Base-by-base conservation (phyloP, 2,113 vertebrate species). In the Podiceps cristatus region DNA sequence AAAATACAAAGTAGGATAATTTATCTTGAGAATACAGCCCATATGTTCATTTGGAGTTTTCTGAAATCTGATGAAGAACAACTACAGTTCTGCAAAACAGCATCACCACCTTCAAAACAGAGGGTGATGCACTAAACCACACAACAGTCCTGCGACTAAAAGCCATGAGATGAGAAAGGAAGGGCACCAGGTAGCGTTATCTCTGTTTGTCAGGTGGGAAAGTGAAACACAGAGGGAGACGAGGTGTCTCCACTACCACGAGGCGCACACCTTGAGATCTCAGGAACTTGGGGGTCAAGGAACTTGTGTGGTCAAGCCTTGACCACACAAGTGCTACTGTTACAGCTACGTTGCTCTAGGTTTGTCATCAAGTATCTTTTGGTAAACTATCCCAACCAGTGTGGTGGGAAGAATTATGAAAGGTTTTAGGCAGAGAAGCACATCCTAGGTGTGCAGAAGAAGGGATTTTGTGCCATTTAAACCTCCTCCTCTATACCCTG, bases 221-320 rank as follows among this genome's bases (percentile, higher is more conserved):
- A 67, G 58, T 52, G 50, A 75, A 85, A 69, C 23, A 28, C 33
- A 15, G 28, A 53, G 33, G 25, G 10, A 89, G 29, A 60, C 10
- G 35, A 42, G 31, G 44, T 3, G 5, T 15, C 67, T 84, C 42
- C 29, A 22, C 27, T 22, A 9, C 31, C 29, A 15, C 0, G 1
- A 67, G 50, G 64, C 33, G 60, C 40, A 67, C 8, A 45, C 8
- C 31, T 76, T 52, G 20, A 69, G 37, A 37, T 33, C 33, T 74
- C 2, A 0, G 62, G n/a, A 88, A 47, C 1, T 18, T 0, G 40
- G 33, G 24, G 12, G 2, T n/a, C n/a, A n/a, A n/a, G n/a, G n/a
- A n/a, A n/a, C n/a, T n/a, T n/a, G n/a, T n/a, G n/a, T n/a, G n/a
- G n/a, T n/a, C n/a, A n/a, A n/a, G n/a, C n/a, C n/a, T n/a, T 68